Conservation (phyloP, 2,113 vertebrate genomes). For the Chauna torquata region DNA sequence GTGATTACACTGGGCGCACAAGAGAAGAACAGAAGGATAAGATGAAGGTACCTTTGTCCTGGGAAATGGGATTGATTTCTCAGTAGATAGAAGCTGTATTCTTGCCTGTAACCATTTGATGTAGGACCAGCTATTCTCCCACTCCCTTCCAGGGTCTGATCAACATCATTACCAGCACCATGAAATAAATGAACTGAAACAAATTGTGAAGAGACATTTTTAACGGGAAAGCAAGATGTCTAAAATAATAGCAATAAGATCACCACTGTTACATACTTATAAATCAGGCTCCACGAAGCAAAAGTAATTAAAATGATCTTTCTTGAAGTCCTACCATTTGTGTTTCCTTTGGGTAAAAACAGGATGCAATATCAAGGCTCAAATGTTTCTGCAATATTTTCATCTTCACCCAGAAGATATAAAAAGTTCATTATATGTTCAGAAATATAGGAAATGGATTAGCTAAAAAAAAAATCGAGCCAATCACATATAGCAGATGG, state of each 20-base stretch:
- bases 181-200: background rate
- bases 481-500: background rate
- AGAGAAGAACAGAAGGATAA: background rate
- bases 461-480: background rate
- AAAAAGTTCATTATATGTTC: background rate
- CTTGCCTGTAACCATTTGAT: background rate
- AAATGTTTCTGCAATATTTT: background rate
- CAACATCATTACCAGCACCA: background rate
- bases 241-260: background rate
- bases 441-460: background rate
- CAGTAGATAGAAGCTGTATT: background rate
- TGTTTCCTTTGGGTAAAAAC: background rate
- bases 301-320: background rate
- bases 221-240: background rate
- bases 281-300: background rate
- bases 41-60: background rate
- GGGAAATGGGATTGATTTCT: background rate
- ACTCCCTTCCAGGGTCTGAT: background rate
- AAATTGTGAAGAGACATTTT: background rate
- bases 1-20: background rate
- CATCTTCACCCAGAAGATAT: background rate
- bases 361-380: background rate
- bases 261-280: background rate
- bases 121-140: background rate
- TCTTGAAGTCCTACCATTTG: background rate